These are phyloP conservation scores for Plebejus anna DNA, from an alignment of 2,888 invertebrate species.

Conservation along the genomic window DNA sequence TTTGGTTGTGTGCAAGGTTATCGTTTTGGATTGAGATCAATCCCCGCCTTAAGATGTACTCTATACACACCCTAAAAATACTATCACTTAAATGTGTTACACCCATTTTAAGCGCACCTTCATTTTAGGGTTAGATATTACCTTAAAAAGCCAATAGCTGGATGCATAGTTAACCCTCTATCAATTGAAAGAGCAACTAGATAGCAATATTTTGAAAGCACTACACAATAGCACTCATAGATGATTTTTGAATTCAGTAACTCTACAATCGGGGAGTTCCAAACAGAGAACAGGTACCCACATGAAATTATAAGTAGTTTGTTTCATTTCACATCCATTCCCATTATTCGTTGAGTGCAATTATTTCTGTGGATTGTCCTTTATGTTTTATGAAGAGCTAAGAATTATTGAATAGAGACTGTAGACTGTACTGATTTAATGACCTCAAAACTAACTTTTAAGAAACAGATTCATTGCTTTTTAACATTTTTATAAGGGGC, in stretches of 20 bases:
- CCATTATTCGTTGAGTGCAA: conserved; percentile 14
- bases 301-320: conserved; percentile 27
- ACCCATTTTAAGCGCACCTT: too few relatives aligned
- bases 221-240: conserved; percentile 27
- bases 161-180: neutral
- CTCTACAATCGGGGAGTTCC: conserved; percentile 41
- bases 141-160: neutral
- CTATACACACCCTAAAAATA: too few relatives aligned
- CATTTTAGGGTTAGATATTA: neutral
- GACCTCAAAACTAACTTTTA: neutral
- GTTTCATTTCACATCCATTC: conserved; percentile 28
- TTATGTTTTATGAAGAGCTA: neutral
- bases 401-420: neutral
- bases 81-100: too few relatives aligned
- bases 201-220: conserved; percentile 3
- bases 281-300: conserved; percentile 36
- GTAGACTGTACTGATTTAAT: neutral
- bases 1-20: too few relatives aligned
- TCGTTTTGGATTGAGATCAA: too few relatives aligned
- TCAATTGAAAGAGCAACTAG: conserved; percentile 4
- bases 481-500: too few relatives aligned
- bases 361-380: neutral
- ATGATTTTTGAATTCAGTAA: conserved; percentile 40
- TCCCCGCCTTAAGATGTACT: too few relatives aligned
- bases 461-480: too few relatives aligned